Percentiles rank a stretch among this genome's conserved stretches.
Conservation (phyloP, 53 echinoderm and acorn worm species). For the Astropecten irregularis region DNA sequence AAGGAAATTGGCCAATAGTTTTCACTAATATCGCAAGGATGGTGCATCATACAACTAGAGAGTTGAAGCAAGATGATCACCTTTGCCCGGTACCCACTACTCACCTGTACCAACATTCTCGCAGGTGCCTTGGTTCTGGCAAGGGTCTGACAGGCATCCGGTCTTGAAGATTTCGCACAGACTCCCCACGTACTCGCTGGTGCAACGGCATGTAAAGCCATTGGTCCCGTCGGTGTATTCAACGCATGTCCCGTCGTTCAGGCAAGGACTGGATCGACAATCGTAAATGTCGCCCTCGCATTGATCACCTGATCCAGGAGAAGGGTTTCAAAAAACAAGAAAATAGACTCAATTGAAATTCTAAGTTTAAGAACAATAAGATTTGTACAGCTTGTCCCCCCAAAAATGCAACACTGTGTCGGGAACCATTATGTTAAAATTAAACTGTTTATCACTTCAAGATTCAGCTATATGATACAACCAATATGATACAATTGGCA, state of each 20-base stretch:
- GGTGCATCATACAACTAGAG: too few species aligned
- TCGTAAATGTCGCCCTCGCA: slow-evolving; percentile 99
- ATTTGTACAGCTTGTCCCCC: too few species aligned
- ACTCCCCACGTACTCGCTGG: slow-evolving; percentile 71
- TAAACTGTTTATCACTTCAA: too few species aligned
- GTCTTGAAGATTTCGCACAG: slow-evolving; percentile 76
- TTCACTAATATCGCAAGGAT: too few species aligned
- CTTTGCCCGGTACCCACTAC: too few species aligned
- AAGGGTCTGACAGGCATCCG: slow-evolving; percentile 87
- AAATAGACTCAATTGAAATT: background rate
- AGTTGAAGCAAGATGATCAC: too few species aligned
- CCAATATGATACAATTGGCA: too few species aligned
- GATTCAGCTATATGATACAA: too few species aligned
- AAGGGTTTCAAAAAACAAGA: background rate
- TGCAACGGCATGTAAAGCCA: slow-evolving; percentile 83
- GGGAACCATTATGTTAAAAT: too few species aligned
- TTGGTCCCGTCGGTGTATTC: slow-evolving; percentile 85
- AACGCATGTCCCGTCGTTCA: slow-evolving; percentile 80
- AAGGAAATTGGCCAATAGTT: too few species aligned
- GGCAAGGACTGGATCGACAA: slow-evolving; percentile 91
- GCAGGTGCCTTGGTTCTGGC: slow-evolving; percentile 83
- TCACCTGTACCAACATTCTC: too few species aligned
- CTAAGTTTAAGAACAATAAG: background rate
- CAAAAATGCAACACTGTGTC: too few species aligned
- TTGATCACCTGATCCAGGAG: slow-evolving; percentile 66